phyloP scores from a whole-genome alignment of 2,113 vertebrate genomes.

The Bathybates hornii region DNA sequence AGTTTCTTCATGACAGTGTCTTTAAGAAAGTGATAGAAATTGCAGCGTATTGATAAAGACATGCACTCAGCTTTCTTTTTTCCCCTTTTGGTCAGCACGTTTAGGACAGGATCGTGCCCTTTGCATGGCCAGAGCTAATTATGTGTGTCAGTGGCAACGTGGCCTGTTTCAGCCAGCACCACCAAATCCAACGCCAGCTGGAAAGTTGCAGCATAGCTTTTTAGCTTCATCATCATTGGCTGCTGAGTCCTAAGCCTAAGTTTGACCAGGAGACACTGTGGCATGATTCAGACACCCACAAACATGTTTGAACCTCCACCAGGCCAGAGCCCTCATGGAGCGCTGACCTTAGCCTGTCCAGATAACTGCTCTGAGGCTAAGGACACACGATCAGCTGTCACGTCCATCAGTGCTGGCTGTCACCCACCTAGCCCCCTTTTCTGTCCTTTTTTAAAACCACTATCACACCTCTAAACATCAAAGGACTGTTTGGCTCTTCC shows the following conservation, averaged over 20 bases:
- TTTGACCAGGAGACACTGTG: neutral
- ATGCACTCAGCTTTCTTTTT: neutral
- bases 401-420: neutral
- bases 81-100: neutral
- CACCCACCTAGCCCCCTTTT: accelerated
- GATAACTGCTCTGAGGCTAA: neutral
- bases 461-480: slow-evolving; percentile 5
- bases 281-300: neutral
- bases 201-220: slow-evolving; percentile 1
- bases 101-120: neutral
- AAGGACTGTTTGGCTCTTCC: slow-evolving; percentile 14
- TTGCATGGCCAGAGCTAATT: slow-evolving; percentile 12
- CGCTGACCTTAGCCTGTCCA: neutral
- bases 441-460: neutral
- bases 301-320: neutral
- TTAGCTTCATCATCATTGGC: neutral
- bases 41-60: neutral
- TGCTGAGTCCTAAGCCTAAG: neutral
- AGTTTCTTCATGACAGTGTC: neutral
- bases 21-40: neutral
- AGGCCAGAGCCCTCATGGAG: neutral
- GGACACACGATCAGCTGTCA: slow-evolving; percentile 10
- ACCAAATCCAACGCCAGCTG: neutral
- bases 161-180: neutral
- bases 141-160: slow-evolving; percentile 1